Conservation (phyloP, 2,888 invertebrate species). For the Julus scandinavius region DNA sequence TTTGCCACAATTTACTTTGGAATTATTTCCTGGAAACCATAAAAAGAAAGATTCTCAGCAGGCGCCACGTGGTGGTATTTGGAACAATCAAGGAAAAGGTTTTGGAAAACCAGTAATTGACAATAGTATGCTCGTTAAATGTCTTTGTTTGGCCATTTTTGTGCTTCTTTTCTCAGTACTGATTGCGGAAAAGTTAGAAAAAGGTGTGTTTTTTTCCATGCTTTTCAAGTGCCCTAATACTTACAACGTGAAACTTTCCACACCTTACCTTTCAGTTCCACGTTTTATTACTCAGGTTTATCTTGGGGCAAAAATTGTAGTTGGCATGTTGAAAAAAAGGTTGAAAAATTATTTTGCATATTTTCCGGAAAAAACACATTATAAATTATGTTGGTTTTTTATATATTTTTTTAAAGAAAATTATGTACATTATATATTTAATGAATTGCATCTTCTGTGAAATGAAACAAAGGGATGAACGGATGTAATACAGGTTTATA, state of each 20-base stretch:
- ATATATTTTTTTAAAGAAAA: no score
- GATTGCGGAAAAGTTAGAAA: neutral
- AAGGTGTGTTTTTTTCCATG: neutral
- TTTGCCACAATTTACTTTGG: neutral
- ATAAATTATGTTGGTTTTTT: no score
- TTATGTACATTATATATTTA: no score
- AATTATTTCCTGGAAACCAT: conserved; percentile 39
- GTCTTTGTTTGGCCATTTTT: neutral
- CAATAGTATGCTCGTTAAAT: neutral
- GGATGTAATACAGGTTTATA: no score
- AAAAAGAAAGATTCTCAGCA: conserved; percentile 15
- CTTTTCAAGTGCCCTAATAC: neutral
- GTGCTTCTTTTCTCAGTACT: neutral
- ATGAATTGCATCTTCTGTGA: no score
- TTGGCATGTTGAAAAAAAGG: neutral
- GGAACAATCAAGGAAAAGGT: conserved; percentile 5
- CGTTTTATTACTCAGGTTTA: conserved; percentile 14
- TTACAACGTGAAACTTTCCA: neutral
- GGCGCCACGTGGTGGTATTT: conserved; percentile 17
- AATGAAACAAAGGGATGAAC: no score
- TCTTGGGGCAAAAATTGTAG: conserved; percentile 12
- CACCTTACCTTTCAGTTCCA: neutral
- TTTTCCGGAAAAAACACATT: neutral
- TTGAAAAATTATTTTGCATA: neutral
- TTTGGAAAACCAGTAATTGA: conserved; percentile 24